phyloP scores from a whole-genome alignment of 1,140 invertebrate species.

The Tribolium castaneum region DNA sequence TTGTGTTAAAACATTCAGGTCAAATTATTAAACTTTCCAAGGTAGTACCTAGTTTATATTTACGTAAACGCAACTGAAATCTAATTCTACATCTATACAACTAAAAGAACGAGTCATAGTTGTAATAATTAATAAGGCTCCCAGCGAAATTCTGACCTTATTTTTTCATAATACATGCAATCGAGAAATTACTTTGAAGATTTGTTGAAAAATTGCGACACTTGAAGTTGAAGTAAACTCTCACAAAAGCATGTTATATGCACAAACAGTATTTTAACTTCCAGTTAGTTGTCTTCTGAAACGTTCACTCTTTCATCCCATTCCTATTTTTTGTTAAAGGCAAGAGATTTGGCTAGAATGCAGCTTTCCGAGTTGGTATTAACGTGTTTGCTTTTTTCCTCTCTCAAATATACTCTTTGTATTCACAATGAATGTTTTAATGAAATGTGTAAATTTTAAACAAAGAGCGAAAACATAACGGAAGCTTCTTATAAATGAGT shows the following conservation, averaged over 20 bases:
- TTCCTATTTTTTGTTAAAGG: constrained; percentile 10
- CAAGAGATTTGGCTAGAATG: background rate
- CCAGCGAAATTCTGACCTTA: background rate
- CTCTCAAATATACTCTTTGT: background rate
- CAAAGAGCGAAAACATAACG: constrained; percentile 8
- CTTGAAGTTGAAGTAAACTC: background rate
- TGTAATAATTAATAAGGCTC: background rate
- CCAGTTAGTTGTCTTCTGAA: constrained; percentile 8
- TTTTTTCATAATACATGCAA: background rate
- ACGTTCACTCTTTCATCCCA: background rate
- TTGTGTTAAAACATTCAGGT: constrained; percentile 7
- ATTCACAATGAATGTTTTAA: background rate
- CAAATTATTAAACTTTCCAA: constrained; percentile 21
- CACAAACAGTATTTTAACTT: constrained; percentile 8
- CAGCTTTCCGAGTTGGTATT: background rate
- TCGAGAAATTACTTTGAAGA: background rate
- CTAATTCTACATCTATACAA: background rate
- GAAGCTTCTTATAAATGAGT: constrained; percentile 17
- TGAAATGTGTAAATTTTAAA: constrained; percentile 9
- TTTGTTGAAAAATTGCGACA: constrained; percentile 4
- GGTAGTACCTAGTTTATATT: constrained; percentile 22
- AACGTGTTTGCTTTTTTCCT: background rate
- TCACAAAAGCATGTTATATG: constrained; percentile 1
- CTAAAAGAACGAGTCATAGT: background rate
- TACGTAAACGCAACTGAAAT: background rate